Evolutionary conservation across 2,113 vertebrate genomes (phyloP).

Genomic region (Henicopernis longicauda): DNA sequence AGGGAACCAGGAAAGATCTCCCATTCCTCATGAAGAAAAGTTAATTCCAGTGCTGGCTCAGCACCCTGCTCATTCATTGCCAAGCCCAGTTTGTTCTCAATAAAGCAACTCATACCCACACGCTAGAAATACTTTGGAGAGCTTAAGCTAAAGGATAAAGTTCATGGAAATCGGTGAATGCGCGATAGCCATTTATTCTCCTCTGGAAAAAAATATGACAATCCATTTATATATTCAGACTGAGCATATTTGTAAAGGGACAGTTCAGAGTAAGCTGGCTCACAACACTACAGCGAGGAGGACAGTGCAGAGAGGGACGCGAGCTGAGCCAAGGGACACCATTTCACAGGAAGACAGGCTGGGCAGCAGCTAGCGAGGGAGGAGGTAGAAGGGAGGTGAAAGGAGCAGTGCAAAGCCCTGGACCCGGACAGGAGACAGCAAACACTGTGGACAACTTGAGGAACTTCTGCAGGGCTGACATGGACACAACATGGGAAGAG

Average conservation of each 20-base stretch:
- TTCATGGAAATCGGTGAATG: background rate
- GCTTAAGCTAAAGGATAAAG: slow-evolving; percentile 9
- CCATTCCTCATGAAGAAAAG: slow-evolving; percentile 2
- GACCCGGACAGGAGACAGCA: background rate
- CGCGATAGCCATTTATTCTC: background rate
- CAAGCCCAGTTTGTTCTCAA: background rate
- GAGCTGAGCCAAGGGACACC: background rate
- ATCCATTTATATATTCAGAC: slow-evolving; percentile 21
- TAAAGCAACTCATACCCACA: background rate
- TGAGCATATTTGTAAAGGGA: background rate
- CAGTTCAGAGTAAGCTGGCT: slow-evolving; percentile 3
- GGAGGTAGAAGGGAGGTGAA: background rate
- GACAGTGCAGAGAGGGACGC: background rate
- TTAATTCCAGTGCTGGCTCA: background rate
- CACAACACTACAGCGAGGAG: background rate
- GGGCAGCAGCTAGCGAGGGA: background rate
- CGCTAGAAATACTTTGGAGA: background rate
- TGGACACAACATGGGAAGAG: background rate
- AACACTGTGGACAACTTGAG: background rate
- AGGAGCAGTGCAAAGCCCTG: background rate
- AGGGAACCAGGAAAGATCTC: background rate
- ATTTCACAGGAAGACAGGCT: background rate
- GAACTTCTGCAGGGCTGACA: background rate
- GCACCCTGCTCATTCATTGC: slow-evolving; percentile 2
- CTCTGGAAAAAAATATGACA: background rate